These are phyloP conservation scores for Mesitornis unicolor DNA, from an alignment of 2,113 vertebrate species.

Conservation along the genomic window DNA sequence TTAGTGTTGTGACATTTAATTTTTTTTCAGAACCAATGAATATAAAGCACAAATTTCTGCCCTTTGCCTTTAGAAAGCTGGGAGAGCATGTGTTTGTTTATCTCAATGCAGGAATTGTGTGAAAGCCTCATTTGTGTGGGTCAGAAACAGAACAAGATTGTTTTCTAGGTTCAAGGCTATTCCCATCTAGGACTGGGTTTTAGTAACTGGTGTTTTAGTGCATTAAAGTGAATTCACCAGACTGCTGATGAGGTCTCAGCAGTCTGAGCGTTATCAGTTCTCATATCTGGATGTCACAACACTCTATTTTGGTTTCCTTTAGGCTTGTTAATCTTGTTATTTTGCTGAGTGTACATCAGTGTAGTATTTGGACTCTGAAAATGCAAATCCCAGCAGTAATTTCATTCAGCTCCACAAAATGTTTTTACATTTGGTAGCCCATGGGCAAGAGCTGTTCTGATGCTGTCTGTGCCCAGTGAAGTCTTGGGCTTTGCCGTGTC, in stretches of 20 bases:
- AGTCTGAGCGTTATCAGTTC: not conserved
- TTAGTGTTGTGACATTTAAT: not conserved
- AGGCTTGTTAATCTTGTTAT: not conserved
- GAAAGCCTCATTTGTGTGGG: conserved; percentile 6
- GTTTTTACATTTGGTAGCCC: not conserved
- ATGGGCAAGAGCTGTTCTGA: not conserved
- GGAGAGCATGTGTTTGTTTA: not conserved
- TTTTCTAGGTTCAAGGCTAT: not conserved
- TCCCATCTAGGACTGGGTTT: not conserved
- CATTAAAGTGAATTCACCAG: not conserved
- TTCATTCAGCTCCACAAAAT: not conserved
- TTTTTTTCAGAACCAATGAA: not conserved
- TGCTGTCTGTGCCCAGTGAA: not conserved
- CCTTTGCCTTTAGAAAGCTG: conserved; percentile 18
- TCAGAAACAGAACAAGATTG: not conserved
- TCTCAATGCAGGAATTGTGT: not conserved
- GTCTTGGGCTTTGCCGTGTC: not conserved
- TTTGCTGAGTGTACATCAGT: not conserved
- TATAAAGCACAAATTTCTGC: conserved; percentile 11
- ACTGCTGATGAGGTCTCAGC: not conserved
- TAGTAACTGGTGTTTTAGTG: not conserved
- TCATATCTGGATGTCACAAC: not conserved
- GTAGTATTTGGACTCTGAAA: not conserved
- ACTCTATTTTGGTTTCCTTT: not conserved
- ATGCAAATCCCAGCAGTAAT: not conserved